Base-by-base conservation (phyloP, 2,113 vertebrate genomes). In the Channa maculata region DNA sequence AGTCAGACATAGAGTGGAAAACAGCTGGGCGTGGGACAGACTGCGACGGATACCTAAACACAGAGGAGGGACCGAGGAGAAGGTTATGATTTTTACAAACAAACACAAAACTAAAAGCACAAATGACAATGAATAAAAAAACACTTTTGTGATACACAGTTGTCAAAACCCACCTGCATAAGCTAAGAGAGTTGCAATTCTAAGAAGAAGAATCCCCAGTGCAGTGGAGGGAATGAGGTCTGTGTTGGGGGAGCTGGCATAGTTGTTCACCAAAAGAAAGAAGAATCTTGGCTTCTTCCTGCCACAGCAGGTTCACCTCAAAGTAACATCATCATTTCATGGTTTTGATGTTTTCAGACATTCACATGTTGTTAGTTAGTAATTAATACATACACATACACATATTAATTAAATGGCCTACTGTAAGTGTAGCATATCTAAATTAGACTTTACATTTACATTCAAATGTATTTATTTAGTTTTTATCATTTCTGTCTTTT, bases 271-370 rank as follows among this genome's bases (percentile, higher is more conserved):
- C 1, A 94, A 88, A 62, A 96, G 91, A 43, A 97, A 52, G 2
- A 97, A 92, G 0, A 95, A 94, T 5, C 96, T 96, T 97, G 44
- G n/a, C n/a, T n/a, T n/a, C n/a, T n/a, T n/a, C n/a, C n/a, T n/a
- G n/a, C n/a, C n/a, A n/a, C n/a, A n/a, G n/a, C n/a, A n/a, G n/a
- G n/a, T n/a, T n/a, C n/a, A n/a, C n/a, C n/a, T n/a, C n/a, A n/a
- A n/a, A n/a, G n/a, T n/a, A n/a, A n/a, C n/a, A n/a, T n/a, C n/a
- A n/a, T n/a, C n/a, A n/a, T n/a, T n/a, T n/a, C n/a, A n/a, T n/a
- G n/a, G n/a, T n/a, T n/a, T n/a, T n/a, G n/a, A n/a, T n/a, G n/a
- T n/a, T n/a, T n/a, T n/a, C n/a, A n/a, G n/a, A n/a, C n/a, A n/a
- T n/a, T n/a, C n/a, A n/a, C n/a, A n/a, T n/a, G n/a, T n/a, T n/a